Base-by-base conservation (phyloP, 2,888 invertebrate genomes). In the Sycophila texana region DNA sequence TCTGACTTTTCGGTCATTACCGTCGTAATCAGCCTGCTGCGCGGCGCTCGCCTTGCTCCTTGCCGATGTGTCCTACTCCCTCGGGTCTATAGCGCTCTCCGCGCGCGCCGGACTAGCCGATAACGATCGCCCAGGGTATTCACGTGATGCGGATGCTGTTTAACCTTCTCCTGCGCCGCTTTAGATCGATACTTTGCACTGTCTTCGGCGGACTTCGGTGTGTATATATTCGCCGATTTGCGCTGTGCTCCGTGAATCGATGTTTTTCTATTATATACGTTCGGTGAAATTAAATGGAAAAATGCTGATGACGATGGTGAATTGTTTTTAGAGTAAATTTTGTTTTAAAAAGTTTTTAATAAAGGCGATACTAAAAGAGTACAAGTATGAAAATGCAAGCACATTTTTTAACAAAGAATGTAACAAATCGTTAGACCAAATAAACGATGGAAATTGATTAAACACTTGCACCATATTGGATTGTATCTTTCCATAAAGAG, bases 81-180 rank as follows among this genome's bases (percentile, higher is more conserved):
- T 39, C 63, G 30, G 39, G 30, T 30, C 63, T 63, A 12, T 30
- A 18, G 53, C 53, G 2, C 7, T 51, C 51, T n/a, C n/a, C n/a
- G n/a, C 61, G 58, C 58, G 60, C 30, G 39, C n/a, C 47, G 53
- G 16, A 4, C 13, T 14, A 13, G 12, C 39, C 30, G 73, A 73
- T 73, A 73, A 63, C 53, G 73, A 73, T 73, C 73, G 63, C 53
- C 53, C n/a, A 7, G 63, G 18, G 73, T 55, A 73, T 73, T 73
- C 73, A 73, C 55, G 39, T 73, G 61, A 73, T 53, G 72, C 51
- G 53, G 58, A 49, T 53, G 39, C 55, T 63, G 63, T 18, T 30
- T 39, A 18, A 63, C 30, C 30, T 61, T 61, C 61, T 75, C 47
- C 30, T 63, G 68, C 76, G 47, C 22, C 16, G 74, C 68, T 53